Base-by-base conservation (phyloP, 1,140 invertebrate genomes). In the Micrasema minimum region DNA sequence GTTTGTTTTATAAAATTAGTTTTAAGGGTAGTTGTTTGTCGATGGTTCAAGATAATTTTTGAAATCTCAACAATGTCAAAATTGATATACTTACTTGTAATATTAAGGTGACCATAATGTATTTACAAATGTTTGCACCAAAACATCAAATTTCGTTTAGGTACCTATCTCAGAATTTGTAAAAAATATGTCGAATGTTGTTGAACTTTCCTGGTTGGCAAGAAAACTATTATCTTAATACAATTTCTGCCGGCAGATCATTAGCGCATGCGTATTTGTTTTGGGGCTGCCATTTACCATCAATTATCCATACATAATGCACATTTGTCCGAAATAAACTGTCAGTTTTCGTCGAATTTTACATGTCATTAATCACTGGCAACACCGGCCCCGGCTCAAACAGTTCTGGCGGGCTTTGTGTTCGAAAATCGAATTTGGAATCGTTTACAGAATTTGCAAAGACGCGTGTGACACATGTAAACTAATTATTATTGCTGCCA, bases 241-340 rank as follows among this genome's bases (percentile, higher is more conserved):
- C 18, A 43, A 62, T 5, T n/a, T 62, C 3, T 12, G 57, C 57
- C 57, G 57, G 45, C 38, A 66, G 37, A 72, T 72, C 71, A 72
- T 72, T 72, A 72, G 71, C 71, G 41, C 31, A 43, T 12, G 70
- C 35, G 57, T 68, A 72, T 72, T 68, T 67, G 71, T 67, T 72
- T 67, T 72, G 64, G 37, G 35, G 37, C 53, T n/a, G n/a, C n/a
- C 14, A 51, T 14, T 1, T 48, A 50, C 53, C 53, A 72, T 72
- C 65, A 67, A 72, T 72, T 67, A 72, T 51, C 68, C 45, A n/a
- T 22, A 31, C 53, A 69, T 43, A 59, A 53, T 41, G 41, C 48
- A 57, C 57, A 70, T 70, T 70, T 70, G 68, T 48, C 68, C 57
- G 53, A 37, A 64, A n/a, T n/a, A n/a, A n/a, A 26, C 55, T 31